Conservation (phyloP, 2,113 vertebrate species). For the Erythrocebus patas region DNA sequence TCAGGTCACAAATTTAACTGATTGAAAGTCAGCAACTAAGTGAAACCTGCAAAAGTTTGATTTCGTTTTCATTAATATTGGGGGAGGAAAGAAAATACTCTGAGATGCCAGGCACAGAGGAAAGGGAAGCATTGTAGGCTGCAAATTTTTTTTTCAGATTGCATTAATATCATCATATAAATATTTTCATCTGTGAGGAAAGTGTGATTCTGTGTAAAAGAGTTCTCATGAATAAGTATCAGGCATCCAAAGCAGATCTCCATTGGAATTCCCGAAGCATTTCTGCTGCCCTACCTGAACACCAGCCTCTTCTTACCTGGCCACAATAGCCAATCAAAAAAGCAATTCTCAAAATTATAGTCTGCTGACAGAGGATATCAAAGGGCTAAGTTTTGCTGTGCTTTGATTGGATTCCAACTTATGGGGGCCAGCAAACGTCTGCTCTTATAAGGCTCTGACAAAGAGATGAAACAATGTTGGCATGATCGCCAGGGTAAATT, state of each 20-base stretch:
- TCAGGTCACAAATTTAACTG: conserved; percentile 57
- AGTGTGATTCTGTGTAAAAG: conserved; percentile 37
- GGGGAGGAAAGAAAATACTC: conserved; percentile 42
- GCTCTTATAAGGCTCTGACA: background rate
- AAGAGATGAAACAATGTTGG: conserved; percentile 38
- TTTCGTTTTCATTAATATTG: conserved; percentile 71
- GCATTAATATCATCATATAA: conserved; percentile 47
- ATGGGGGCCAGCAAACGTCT: conserved; percentile 18
- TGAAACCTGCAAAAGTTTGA: conserved; percentile 58
- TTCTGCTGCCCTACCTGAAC: conserved; percentile 52
- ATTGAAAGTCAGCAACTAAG: conserved; percentile 69
- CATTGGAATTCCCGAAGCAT: conserved; percentile 69
- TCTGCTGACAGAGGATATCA: conserved; percentile 59
- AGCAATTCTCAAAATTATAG: conserved; percentile 71
- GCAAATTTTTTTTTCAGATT: conserved; percentile 50
- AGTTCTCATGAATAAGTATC: conserved; percentile 44
- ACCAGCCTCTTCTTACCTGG: conserved; percentile 50
- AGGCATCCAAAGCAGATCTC: conserved; percentile 61
- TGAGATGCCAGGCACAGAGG: conserved; percentile 23
- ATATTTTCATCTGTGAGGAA: conserved; percentile 66
- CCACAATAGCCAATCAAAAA: conserved; percentile 70
- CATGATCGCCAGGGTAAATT: background rate
- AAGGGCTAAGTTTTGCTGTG: conserved; percentile 56
- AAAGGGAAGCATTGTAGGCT: background rate
- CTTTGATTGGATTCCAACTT: conserved; percentile 66